A percentile compares a stretch with the other conserved stretches of the same genome.
Conservation (phyloP, 2,113 vertebrate species). For the Haemorhous mexicanus region DNA sequence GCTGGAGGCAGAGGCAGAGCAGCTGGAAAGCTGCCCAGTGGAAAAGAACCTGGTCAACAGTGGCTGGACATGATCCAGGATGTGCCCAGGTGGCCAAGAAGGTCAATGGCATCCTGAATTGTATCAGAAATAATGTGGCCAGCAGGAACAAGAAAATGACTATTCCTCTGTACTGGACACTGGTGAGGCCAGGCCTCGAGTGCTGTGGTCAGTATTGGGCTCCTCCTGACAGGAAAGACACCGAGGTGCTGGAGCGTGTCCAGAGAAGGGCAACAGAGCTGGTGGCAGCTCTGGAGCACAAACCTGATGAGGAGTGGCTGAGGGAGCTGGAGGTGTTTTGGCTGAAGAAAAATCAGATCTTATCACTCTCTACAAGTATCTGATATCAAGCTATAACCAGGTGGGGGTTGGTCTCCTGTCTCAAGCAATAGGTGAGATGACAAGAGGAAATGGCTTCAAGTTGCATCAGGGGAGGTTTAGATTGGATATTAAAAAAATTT, state of each 20-base stretch:
- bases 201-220: not conserved
- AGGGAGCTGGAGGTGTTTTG: not conserved
- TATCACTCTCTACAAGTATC: not conserved
- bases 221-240: not conserved
- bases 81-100: not conserved
- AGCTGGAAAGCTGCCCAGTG: not conserved
- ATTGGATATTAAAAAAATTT: not conserved
- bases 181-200: not conserved
- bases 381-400: not conserved
- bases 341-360: too few relatives aligned
- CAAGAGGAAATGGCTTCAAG: not conserved
- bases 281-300: not conserved
- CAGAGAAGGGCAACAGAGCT: not conserved
- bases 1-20: not conserved
- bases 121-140: not conserved
- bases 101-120: not conserved
- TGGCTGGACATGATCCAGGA: fast-evolving
- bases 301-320: not conserved
- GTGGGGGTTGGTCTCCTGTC: not conserved
- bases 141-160: not conserved
- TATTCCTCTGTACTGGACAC: not conserved
- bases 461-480: not conserved
- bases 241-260: not conserved
- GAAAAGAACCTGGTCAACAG: not conserved
- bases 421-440: not conserved